Conservation (phyloP, 2,888 invertebrate genomes). For the Beris morrisii region DNA sequence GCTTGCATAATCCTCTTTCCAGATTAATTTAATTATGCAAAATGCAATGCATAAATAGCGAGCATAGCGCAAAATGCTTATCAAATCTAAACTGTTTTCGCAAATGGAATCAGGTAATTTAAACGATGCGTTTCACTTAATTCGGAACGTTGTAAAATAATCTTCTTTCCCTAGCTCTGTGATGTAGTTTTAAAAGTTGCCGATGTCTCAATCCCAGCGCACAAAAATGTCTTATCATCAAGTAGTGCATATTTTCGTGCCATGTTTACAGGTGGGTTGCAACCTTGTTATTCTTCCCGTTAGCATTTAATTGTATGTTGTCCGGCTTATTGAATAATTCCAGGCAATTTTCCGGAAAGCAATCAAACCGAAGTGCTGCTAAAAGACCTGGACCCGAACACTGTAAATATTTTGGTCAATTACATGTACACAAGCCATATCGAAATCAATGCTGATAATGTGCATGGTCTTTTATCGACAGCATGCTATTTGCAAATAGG, state of each 20-base stretch:
- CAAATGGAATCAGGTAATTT: conserved; percentile 9
- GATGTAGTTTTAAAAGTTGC: conserved; percentile 33
- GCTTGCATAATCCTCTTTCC: neutral
- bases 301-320: neutral
- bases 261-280: conserved; percentile 44
- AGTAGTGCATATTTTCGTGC: conserved; percentile 46
- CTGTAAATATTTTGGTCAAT: conserved; percentile 43
- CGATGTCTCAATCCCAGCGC: conserved; percentile 31
- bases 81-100: conserved; percentile 4
- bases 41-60: conserved; percentile 11
- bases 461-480: conserved; percentile 43
- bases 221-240: conserved; percentile 40
- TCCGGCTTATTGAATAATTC: neutral
- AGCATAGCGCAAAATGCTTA: neutral
- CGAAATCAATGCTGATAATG: conserved; percentile 41
- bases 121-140: neutral
- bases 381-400: conserved; percentile 42
- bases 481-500: conserved; percentile 45
- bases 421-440: conserved; percentile 45
- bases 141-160: neutral
- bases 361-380: conserved; percentile 42
- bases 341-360: conserved; percentile 45
- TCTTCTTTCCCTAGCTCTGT: conserved; percentile 30
- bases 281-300: neutral
- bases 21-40: neutral